Evolutionary conservation across 2,888 invertebrate species (phyloP), one percentile per base, ranked within the genome.

Genomic region (Lepidochitona cinerea): DNA sequence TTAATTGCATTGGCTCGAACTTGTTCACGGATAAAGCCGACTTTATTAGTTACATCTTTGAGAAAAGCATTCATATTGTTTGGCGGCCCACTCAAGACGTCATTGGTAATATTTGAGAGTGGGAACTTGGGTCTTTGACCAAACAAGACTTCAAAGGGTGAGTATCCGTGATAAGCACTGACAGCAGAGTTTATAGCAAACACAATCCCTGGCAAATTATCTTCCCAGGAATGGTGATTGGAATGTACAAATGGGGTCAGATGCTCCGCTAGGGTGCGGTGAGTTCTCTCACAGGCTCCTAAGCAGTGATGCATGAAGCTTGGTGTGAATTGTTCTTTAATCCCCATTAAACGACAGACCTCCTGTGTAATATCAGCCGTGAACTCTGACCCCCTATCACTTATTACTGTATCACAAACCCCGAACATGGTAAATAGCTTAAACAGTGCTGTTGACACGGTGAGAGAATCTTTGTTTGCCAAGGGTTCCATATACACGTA

Each of bases 121-220:
- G 37, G 66, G 26, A 3, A 66, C 3, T 18, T 66, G 66, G 33
- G 66, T 3, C 35, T 18, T 18, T 37, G 37, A 37, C 36, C 66
- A 14, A 32, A 66, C 71, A 75, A 74, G 73, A 65, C 41, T 23
- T 54, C 71, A 65, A 26, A 59, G 29, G 65, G 23, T 18, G 71
- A 54, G 37, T 54, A 65, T 2, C 32, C 71, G 14, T 26, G 65
- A 41, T 35, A 23, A 52, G 32, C 23, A 0, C 35, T 71, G 33
- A 18, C 32, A 37, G 37, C 5, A 9, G 66, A 66, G 14, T 53
- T 68, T 12, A 68, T 67, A 67, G 32, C 54, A 66, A 35, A 71
- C 14, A 7, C 59, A 35, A 66, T 26, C 14, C 36, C 66, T 36
- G 66, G 66, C n/a, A 66, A n/a, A 26, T 2, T 18, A 18, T 36